Evolutionary conservation across 2,797 vertebrate species (phyloP), one percentile per base, ranked within the genome.

Genomic region (Microctenopoma lineatum): DNA sequence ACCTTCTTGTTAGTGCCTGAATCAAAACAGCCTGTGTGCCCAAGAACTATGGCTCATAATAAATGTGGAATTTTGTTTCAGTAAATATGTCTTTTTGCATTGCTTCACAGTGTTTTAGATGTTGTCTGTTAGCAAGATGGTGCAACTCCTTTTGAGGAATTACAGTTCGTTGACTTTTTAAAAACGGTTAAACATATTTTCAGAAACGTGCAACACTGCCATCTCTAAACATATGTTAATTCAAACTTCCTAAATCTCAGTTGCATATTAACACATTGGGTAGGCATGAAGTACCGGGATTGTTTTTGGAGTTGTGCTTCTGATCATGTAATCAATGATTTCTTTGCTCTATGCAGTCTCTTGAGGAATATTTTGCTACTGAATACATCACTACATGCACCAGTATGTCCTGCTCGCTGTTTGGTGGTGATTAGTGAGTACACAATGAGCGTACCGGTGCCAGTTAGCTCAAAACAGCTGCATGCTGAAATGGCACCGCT

Each of bases 1-100:
- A 59, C 27, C 15, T 34, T 16, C 25, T 64, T 56, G 38, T 48
- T 47, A 48, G 11, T 44, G 56, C 6, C 18, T 29, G 38, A 60
- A 48, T 39, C 1, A 7, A 39, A 57, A 34, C 36, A 25, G 42
- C 25, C 25, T 5, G 29, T 21, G 2, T 47, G 42, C 26, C 55
- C 27, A 14, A 44, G 25, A 12, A 47, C 16, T 46, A 14, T 0
- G 48, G 41, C 16, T 45, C 47, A 70, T n/a, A 15, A 44, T 34
- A 4, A 38, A 59, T 52, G 13, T 55, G 2, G 7, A 47, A 55
- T 55, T 55, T 14, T 34, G 12, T 68, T 16, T 32, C 27, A 42
- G 25, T 34, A 21, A 53, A 12, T 34, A 0, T 8, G 8, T 6
- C 13, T 38, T 58, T 47, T 25, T 52, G 10, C 46, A 63, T 34